These are phyloP conservation scores for Anaspis maculata DNA, from an alignment of 2,888 invertebrate species.

Conservation along the genomic window DNA sequence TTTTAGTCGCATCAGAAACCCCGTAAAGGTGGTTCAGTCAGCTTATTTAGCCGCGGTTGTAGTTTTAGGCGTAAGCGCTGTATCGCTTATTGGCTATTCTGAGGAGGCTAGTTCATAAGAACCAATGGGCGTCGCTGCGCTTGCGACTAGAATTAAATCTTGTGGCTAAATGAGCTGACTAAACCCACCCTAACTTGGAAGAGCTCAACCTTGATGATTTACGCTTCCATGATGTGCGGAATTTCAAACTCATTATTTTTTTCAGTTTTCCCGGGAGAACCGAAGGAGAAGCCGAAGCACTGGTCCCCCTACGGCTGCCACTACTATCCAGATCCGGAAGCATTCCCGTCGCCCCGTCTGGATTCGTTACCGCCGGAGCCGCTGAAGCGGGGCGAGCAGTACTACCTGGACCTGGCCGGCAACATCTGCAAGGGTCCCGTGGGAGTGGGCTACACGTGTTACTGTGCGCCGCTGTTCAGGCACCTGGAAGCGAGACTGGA, in stretches of 20 bases:
- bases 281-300: constrained; percentile 34
- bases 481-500: constrained; percentile 80
- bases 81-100: too few species aligned
- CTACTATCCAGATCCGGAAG: constrained; percentile 77
- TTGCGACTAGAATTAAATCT: too few species aligned
- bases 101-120: too few species aligned
- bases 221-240: too few species aligned
- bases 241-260: constrained; percentile 4
- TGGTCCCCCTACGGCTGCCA: constrained; percentile 93
- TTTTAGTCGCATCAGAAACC: too few species aligned
- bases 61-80: too few species aligned
- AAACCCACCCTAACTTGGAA: too few species aligned
- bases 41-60: too few species aligned
- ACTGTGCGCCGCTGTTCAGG: constrained; percentile 85
- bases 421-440: constrained; percentile 92
- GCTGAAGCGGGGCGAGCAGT: constrained; percentile 81
- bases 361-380: constrained; percentile 83
- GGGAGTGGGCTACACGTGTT: constrained; percentile 88
- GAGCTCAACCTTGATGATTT: too few species aligned
- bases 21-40: too few species aligned
- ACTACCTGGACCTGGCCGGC: constrained; percentile 88
- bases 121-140: too few species aligned
- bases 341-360: constrained; percentile 76
- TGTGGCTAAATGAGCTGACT: too few species aligned
- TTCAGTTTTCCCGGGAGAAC: constrained; percentile 17